phyloP scores from a whole-genome alignment of 2,797 vertebrate species.

The Platalea minor region DNA sequence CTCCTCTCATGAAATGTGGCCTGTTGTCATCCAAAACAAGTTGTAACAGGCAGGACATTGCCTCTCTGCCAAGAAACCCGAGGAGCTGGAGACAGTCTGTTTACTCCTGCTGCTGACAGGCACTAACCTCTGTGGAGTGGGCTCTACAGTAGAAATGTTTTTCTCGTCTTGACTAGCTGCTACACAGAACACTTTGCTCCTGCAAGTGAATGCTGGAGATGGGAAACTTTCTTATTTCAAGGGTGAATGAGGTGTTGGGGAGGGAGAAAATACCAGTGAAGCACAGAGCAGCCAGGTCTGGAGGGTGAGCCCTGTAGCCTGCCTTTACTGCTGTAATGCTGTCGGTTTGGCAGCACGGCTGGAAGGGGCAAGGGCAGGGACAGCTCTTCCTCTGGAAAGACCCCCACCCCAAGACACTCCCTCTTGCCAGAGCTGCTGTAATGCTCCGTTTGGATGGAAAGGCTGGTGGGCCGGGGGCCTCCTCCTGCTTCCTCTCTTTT shows the following conservation, averaged over 20 bases:
- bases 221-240: not conserved
- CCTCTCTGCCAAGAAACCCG: not conserved
- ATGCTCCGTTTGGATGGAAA: not conserved
- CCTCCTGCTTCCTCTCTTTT: not conserved
- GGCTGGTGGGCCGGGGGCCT: not conserved
- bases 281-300: not conserved
- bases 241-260: not conserved
- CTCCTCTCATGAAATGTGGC: not conserved
- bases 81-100: constrained; percentile 1
- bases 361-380: not conserved
- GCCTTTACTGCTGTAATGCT: not conserved
- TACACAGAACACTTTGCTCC: not conserved
- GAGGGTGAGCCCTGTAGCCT: not conserved
- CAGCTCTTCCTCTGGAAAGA: not conserved
- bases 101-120: not conserved
- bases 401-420: not conserved
- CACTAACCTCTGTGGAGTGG: not conserved
- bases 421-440: not conserved
- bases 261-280: not conserved
- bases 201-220: not conserved
- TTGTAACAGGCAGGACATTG: constrained; percentile 1
- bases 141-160: not conserved
- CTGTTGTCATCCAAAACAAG: constrained; percentile 36
- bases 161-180: not conserved
- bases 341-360: not conserved